Percentiles rank a stretch among this genome's conserved stretches.
These are phyloP conservation scores for Vanessa cardui DNA, from an alignment of 2,888 invertebrate species.

Conservation along the genomic window DNA sequence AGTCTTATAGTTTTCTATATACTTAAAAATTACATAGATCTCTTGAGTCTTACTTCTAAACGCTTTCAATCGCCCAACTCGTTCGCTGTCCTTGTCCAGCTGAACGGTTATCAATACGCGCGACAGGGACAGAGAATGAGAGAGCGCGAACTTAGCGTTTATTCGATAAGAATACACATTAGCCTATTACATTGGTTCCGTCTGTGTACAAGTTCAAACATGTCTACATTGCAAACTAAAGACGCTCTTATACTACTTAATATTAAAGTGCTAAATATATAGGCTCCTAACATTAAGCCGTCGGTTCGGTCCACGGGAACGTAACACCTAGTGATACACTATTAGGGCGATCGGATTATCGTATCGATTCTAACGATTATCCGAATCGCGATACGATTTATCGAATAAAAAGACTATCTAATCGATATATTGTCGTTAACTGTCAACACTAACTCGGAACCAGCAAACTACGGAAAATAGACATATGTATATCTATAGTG, in stretches of 20 bases:
- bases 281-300: slow-evolving; percentile 62
- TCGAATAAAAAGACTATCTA: slow-evolving; percentile 40
- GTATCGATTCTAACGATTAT: slow-evolving; percentile 7
- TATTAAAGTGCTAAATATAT: slow-evolving; percentile 59
- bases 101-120: slow-evolving; percentile 44
- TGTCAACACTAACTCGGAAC: slow-evolving; percentile 60
- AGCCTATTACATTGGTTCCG: slow-evolving; percentile 75
- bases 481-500: slow-evolving; percentile 46
- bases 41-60: slow-evolving; percentile 35
- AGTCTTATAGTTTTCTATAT: slow-evolving; percentile 58
- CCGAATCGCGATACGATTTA: slow-evolving; percentile 27
- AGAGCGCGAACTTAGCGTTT: slow-evolving; percentile 28
- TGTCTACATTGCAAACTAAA: slow-evolving; percentile 65
- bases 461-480: slow-evolving; percentile 77
- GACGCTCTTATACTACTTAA: slow-evolving; percentile 58
- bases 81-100: not conserved
- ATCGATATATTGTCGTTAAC: slow-evolving; percentile 60
- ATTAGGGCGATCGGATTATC: slow-evolving; percentile 15
- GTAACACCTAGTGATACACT: slow-evolving; percentile 50
- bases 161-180: slow-evolving; percentile 29
- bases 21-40: slow-evolving; percentile 62
- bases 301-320: slow-evolving; percentile 61
- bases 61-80: not conserved
- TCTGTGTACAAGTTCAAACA: slow-evolving; percentile 51
- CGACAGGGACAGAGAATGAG: slow-evolving; percentile 40